Conservation (phyloP, 2,113 vertebrate species). For the Pachypanchax playfairii region DNA sequence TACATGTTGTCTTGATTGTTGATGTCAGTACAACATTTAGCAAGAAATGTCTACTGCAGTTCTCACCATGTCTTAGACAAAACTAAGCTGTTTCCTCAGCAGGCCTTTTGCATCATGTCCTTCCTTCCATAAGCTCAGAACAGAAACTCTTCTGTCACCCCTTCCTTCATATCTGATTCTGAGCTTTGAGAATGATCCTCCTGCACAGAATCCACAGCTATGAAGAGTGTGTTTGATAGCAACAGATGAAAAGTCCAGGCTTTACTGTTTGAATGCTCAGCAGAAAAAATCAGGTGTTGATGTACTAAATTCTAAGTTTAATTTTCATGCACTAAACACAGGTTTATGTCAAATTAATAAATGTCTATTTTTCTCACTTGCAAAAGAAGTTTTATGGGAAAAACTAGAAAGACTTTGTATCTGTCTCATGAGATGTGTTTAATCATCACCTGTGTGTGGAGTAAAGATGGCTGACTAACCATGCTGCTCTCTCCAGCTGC, state of each 20-base stretch:
- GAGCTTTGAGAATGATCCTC: not conserved
- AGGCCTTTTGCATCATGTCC: not conserved
- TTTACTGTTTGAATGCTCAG: not conserved
- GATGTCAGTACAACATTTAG: not conserved
- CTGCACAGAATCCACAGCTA: not conserved
- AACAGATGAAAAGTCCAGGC: not conserved
- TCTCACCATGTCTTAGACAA: not conserved
- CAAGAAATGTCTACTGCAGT: not conserved
- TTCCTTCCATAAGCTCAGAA: not conserved
- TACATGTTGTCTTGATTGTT: not conserved
- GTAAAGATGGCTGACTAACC: not conserved
- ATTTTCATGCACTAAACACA: too few species aligned
- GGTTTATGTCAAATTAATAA: too few species aligned
- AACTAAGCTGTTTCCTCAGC: not conserved
- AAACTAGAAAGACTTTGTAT: too few species aligned
- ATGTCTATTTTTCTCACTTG: too few species aligned
- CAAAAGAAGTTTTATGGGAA: too few species aligned
- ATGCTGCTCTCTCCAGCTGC: slow-evolving; percentile 78
- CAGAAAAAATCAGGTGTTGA: too few species aligned
- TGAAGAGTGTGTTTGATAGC: not conserved
- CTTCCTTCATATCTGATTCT: not conserved
- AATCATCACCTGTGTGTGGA: not conserved
- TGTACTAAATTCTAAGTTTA: too few species aligned
- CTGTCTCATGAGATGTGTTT: not conserved
- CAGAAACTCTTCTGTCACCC: not conserved